A percentile compares a stretch with the other conserved stretches of the same genome.
These are phyloP conservation scores for Eupristina koningsbergeri DNA, from an alignment of 1,140 invertebrate species.

Conservation along the genomic window DNA sequence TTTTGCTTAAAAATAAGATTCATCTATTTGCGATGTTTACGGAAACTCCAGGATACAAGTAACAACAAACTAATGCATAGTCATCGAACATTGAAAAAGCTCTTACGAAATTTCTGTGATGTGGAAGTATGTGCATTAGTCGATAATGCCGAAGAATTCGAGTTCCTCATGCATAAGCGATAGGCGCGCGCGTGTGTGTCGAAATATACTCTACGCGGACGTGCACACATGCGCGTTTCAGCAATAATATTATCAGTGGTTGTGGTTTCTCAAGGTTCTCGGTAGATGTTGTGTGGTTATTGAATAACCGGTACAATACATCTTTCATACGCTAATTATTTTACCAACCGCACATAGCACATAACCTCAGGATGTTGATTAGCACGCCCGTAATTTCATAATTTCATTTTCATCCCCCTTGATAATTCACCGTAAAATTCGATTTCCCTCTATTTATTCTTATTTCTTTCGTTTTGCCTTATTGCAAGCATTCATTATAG, in stretches of 20 bases:
- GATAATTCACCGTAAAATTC: background rate
- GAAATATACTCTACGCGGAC: no score
- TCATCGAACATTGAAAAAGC: background rate
- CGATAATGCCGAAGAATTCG: constrained; percentile 14
- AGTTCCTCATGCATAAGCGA: background rate
- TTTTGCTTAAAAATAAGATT: background rate
- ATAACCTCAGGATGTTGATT: constrained; percentile 5
- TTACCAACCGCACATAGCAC: background rate
- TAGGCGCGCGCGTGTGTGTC: background rate
- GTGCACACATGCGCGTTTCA: background rate
- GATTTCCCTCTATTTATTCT: background rate
- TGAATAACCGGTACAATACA: constrained; percentile 20
- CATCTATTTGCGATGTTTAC: background rate
- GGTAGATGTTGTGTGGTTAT: constrained; percentile 7
- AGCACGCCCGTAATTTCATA: constrained; percentile 19
- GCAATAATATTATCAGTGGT: background rate
- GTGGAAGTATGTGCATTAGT: background rate
- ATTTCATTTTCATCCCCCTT: background rate
- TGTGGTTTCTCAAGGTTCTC: constrained; percentile 24
- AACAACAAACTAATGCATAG: background rate
- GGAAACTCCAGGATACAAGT: no score
- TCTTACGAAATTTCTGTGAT: background rate
- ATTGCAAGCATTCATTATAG: background rate
- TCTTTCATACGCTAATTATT: background rate
- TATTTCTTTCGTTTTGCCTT: background rate